Conservation (phyloP, 2,888 invertebrate genomes). For the Allacma fusca region DNA sequence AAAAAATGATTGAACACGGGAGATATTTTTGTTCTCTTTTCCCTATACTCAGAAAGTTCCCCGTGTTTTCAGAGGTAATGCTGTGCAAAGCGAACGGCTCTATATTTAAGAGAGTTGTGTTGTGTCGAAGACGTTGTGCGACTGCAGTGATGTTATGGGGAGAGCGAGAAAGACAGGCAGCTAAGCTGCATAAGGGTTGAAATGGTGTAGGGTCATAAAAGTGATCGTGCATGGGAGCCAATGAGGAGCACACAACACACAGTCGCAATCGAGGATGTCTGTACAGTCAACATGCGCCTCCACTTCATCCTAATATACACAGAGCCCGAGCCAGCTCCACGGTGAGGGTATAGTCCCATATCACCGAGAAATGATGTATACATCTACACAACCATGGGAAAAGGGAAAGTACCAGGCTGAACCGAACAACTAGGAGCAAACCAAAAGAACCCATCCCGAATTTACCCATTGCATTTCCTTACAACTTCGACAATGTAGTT, state of each 20-base stretch:
- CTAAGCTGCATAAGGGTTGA: slow-evolving; percentile 44
- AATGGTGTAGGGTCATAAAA: slow-evolving; percentile 54
- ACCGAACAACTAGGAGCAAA: background rate
- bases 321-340: too few species aligned
- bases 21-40: too few species aligned
- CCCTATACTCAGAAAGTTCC: too few species aligned
- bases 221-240: slow-evolving; percentile 53
- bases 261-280: slow-evolving; percentile 53
- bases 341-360: too few species aligned
- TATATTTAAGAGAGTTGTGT: slow-evolving; percentile 13
- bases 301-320: slow-evolving; percentile 29
- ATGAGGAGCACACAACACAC: slow-evolving; percentile 51
- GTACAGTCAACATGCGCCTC: slow-evolving; percentile 49
- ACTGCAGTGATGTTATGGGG: slow-evolving; percentile 29
- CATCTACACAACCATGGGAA: background rate
- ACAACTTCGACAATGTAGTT: background rate
- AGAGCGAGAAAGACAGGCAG: slow-evolving; percentile 38
- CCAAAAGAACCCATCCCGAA: slow-evolving; percentile 35
- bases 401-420: slow-evolving; percentile 2
- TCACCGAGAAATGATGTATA: background rate
- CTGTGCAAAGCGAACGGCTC: too few species aligned
- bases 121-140: slow-evolving; percentile 3
- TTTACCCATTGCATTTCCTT: slow-evolving; percentile 37
- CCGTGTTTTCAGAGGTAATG: too few species aligned
- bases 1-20: too few species aligned